Conservation (phyloP, 2,797 vertebrate genomes). For the Cossypha dichroa region DNA sequence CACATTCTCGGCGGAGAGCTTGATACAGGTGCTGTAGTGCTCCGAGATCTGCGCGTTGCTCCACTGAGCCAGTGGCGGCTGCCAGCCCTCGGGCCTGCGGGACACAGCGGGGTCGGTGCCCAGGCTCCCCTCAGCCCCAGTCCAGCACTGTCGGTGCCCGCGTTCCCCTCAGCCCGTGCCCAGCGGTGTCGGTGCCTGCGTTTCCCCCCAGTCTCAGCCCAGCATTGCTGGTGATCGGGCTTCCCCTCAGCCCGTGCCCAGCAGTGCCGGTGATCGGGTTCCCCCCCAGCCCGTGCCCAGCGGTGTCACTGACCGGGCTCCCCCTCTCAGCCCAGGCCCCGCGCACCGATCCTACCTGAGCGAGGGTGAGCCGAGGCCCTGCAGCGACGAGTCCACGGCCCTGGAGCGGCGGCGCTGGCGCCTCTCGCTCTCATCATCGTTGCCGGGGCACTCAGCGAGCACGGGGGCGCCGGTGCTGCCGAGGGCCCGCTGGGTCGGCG, state of each 20-base stretch:
- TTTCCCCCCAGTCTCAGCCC: neutral
- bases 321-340: too few species aligned
- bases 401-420: conserved; percentile 86
- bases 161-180: too few species aligned
- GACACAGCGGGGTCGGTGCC: neutral
- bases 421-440: conserved; percentile 90
- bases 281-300: neutral
- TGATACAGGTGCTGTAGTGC: conserved; percentile 96
- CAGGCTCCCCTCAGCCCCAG: too few species aligned
- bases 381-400: conserved; percentile 80
- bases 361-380: neutral
- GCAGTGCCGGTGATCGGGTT: rapidly evolving
- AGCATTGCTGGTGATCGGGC: rapidly evolving
- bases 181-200: too few species aligned
- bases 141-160: neutral
- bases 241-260: neutral
- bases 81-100: conserved; percentile 74
- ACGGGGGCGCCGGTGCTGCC: conserved; percentile 75
- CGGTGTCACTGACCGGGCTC: rapidly evolving
- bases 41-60: conserved; percentile 91
- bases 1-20: conserved; percentile 93
- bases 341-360: neutral
- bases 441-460: conserved; percentile 83
- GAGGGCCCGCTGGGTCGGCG: conserved; percentile 54
- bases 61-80: conserved; percentile 68